Evolutionary conservation across 2,113 vertebrate genomes (phyloP).

Genomic region (Corythaixoides concolor): DNA sequence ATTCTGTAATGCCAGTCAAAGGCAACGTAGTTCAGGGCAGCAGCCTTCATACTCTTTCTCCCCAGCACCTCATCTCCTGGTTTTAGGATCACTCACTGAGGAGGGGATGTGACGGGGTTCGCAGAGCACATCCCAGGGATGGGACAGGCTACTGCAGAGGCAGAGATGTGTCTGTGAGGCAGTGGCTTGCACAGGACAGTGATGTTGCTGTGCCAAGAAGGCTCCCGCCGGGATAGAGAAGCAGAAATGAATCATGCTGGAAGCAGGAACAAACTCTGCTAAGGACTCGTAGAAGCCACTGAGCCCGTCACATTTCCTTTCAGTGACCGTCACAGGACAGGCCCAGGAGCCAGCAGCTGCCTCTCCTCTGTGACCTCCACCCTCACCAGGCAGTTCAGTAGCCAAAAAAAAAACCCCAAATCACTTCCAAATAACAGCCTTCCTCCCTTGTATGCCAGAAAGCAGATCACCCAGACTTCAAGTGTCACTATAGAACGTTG

Average conservation of each 20-base stretch:
- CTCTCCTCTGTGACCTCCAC: neutral
- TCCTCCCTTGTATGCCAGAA: neutral
- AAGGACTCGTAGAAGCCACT: neutral
- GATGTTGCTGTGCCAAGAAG: neutral
- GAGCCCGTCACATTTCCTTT: neutral
- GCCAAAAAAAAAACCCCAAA: neutral
- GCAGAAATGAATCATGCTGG: neutral
- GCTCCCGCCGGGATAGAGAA: neutral
- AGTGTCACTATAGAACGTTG: neutral
- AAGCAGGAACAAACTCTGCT: neutral
- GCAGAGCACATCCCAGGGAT: neutral
- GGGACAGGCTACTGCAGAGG: neutral
- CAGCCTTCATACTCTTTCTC: neutral
- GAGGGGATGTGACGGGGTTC: neutral
- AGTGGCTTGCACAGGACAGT: neutral
- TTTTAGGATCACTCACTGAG: neutral
- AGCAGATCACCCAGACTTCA: neutral
- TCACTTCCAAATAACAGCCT: neutral
- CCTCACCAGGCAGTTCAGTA: neutral
- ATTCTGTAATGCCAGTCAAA: neutral
- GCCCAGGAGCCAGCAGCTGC: neutral
- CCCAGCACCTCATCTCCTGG: neutral
- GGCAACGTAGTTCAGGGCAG: neutral
- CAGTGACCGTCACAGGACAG: neutral
- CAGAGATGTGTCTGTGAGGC: neutral